Evolutionary conservation across 2,113 vertebrate species (phyloP).

Genomic region (Ochotona princeps): DNA sequence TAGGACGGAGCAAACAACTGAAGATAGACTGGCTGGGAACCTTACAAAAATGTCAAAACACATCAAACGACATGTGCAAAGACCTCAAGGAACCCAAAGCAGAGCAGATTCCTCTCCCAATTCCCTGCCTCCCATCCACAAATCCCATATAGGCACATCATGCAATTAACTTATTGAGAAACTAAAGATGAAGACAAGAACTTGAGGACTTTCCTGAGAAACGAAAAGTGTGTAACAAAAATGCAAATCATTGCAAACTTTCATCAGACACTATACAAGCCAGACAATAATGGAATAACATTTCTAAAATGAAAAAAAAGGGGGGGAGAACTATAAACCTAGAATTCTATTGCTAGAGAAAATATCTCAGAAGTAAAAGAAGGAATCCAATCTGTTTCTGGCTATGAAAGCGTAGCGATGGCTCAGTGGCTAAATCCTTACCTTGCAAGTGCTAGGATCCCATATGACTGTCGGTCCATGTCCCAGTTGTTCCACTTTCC

Average conservation of each 20-base stretch:
- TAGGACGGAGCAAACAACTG: background rate
- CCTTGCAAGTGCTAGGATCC: no score
- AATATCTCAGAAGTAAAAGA: background rate
- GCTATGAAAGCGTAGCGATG: background rate
- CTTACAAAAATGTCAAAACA: background rate
- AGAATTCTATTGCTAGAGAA: background rate
- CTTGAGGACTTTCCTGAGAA: background rate
- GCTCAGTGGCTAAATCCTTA: no score
- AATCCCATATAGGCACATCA: background rate
- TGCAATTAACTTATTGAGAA: background rate
- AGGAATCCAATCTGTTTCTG: background rate
- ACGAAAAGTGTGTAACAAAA: background rate
- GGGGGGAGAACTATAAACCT: background rate
- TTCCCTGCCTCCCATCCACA: fast-evolving
- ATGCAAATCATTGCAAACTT: background rate
- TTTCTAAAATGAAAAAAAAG: background rate
- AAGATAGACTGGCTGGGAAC: background rate
- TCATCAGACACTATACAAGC: background rate
- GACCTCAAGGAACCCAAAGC: background rate
- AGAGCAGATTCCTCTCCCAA: background rate
- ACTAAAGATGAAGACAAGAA: background rate
- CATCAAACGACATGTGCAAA: background rate
- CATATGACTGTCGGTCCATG: no score
- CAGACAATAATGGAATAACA: background rate
- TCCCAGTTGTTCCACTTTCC: no score